Conservation (phyloP, 2,888 invertebrate species). For the Drosophila algonquin region DNA sequence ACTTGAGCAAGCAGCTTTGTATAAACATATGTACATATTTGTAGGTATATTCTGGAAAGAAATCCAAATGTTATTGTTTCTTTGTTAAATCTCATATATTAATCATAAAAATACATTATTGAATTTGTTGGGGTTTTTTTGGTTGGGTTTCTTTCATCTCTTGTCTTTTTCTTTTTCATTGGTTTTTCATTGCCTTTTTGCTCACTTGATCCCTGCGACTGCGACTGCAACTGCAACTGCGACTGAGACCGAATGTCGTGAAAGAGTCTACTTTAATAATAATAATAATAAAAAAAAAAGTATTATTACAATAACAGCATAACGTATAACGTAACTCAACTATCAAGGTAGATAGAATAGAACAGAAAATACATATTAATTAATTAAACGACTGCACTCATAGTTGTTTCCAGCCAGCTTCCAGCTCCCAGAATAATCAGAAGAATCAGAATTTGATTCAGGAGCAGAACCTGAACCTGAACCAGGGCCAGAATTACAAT, state of each 20-base stretch:
- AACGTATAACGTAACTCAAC: constrained; percentile 75
- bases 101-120: constrained; percentile 76
- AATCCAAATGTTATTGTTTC: neutral
- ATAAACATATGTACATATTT: too few relatives aligned
- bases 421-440: neutral
- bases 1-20: too few relatives aligned
- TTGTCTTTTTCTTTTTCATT: constrained; percentile 26
- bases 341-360: constrained; percentile 77
- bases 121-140: constrained; percentile 60
- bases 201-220: constrained; percentile 38
- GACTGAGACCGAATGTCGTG: constrained; percentile 48
- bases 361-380: constrained; percentile 74
- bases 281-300: constrained; percentile 73
- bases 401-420: constrained; percentile 26
- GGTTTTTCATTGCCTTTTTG: constrained; percentile 30
- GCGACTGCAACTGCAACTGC: constrained; percentile 25
- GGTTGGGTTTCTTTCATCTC: constrained; percentile 38
- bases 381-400: constrained; percentile 71
- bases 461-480: neutral
- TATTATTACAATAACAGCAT: constrained; percentile 76
- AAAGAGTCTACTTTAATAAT: constrained; percentile 70
- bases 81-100: constrained; percentile 76
- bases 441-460: neutral
- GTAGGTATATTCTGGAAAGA: neutral
- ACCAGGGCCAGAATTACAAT: neutral